Percentiles rank a stretch among this genome's conserved stretches.
phyloP scores from a whole-genome alignment of 2,797 vertebrate genomes.

The Karalla daura region DNA sequence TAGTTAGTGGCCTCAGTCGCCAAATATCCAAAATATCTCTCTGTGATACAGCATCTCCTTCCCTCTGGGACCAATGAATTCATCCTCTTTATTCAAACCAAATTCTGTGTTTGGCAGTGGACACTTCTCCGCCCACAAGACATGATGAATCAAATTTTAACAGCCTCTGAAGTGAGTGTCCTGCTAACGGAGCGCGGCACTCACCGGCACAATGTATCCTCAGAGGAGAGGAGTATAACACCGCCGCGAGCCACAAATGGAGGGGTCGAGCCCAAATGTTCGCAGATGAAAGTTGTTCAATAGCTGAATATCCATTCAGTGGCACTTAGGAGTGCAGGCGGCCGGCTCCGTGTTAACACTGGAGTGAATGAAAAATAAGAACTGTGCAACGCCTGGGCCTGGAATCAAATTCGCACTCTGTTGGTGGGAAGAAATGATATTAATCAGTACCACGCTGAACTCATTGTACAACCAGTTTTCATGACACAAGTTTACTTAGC shows the following conservation, averaged over 20 bases:
- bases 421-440: conserved; percentile 26
- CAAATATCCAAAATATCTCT: background rate
- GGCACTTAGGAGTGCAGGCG: conserved; percentile 13
- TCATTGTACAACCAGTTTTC: background rate
- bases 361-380: conserved; percentile 11
- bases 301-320: conserved; percentile 36
- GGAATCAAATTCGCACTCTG: conserved; percentile 25
- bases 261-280: conserved; percentile 35
- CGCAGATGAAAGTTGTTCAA: conserved; percentile 44
- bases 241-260: conserved; percentile 23
- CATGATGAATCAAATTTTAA: conserved; percentile 54
- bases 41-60: background rate
- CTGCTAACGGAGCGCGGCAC: conserved; percentile 22
- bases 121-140: conserved; percentile 45
- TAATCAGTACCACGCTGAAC: conserved; percentile 13
- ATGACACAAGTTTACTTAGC: background rate
- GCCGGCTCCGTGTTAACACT: conserved; percentile 15
- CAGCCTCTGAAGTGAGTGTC: conserved; percentile 26
- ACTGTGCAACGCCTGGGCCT: background rate
- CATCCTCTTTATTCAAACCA: conserved; percentile 41
- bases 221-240: conserved; percentile 26
- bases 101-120: conserved; percentile 34
- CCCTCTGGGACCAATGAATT: conserved; percentile 37
- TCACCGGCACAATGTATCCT: conserved; percentile 36
- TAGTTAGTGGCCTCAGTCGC: conserved; percentile 7